These are phyloP conservation scores for Cephalopterus ornatus DNA, from an alignment of 2,113 vertebrate species.

Conservation along the genomic window DNA sequence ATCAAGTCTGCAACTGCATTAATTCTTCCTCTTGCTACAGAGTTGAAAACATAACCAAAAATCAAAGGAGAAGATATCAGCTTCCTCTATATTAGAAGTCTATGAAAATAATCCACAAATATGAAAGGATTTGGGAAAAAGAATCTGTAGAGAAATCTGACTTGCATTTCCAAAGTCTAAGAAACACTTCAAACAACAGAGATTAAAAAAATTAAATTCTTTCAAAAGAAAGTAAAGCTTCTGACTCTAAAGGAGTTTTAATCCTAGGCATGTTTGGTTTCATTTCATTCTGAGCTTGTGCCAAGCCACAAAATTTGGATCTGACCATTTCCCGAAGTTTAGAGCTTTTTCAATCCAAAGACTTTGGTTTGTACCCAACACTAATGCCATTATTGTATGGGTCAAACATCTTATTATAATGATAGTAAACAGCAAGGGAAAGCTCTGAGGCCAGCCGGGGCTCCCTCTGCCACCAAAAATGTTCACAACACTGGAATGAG, in stretches of 20 bases:
- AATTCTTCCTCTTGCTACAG: not conserved
- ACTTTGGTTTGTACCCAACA: not conserved
- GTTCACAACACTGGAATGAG: not conserved
- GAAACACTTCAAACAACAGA: not conserved
- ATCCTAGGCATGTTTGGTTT: constrained; percentile 13
- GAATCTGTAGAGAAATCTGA: not conserved
- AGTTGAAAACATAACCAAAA: constrained; percentile 1
- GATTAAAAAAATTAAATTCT: not conserved
- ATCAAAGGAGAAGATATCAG: not conserved
- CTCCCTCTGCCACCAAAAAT: constrained; percentile 46
- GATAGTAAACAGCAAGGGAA: constrained; percentile 35
- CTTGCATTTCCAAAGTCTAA: not conserved
- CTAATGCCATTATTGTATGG: constrained; percentile 18
- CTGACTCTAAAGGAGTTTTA: not conserved
- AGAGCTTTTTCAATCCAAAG: constrained; percentile 7
- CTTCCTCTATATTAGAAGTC: not conserved
- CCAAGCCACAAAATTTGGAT: constrained; percentile 50
- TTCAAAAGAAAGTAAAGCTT: not conserved
- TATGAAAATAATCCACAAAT: not conserved
- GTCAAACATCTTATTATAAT: constrained; percentile 48
- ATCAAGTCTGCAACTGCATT: not conserved
- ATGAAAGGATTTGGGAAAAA: not conserved
- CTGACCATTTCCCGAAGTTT: constrained; percentile 41
- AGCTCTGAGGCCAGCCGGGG: constrained; percentile 3
- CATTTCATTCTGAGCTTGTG: not conserved